A percentile compares a stretch with the other conserved stretches of the same genome.
Evolutionary conservation across 2,888 invertebrate species (phyloP).

Genomic region (Galeruca laticollis): DNA sequence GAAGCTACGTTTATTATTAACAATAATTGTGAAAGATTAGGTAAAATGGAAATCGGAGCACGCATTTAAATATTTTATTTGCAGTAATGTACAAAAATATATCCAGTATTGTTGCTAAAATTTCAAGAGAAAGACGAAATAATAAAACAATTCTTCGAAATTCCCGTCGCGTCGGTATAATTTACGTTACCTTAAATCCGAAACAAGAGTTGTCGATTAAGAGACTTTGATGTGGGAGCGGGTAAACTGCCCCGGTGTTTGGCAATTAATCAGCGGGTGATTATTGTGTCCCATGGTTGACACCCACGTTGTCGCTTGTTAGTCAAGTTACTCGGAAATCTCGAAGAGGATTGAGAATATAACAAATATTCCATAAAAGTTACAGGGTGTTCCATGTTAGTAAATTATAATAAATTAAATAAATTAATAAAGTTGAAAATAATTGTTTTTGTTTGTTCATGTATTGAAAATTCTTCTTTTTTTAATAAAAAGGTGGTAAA

Average conservation of each 20-base stretch:
- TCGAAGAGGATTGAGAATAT: slow-evolving; percentile 19
- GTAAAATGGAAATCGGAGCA: too few relatives aligned
- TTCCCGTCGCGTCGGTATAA: not conserved
- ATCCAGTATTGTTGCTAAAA: not conserved
- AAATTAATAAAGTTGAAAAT: too few relatives aligned
- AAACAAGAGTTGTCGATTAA: slow-evolving; percentile 8
- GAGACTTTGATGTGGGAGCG: slow-evolving; percentile 30
- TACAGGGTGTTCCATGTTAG: slow-evolving; percentile 1
- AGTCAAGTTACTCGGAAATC: slow-evolving; percentile 37
- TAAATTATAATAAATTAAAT: not conserved
- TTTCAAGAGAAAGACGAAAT: too few relatives aligned
- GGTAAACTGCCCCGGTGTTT: slow-evolving; percentile 41
- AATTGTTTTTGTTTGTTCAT: too few relatives aligned
- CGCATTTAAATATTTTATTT: too few relatives aligned
- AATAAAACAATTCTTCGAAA: not conserved
- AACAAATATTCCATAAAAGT: not conserved
- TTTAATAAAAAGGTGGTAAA: too few relatives aligned
- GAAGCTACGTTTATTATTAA: too few relatives aligned
- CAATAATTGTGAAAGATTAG: too few relatives aligned
- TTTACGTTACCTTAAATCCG: slow-evolving; percentile 19
- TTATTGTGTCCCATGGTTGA: slow-evolving; percentile 33
- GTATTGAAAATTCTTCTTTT: too few relatives aligned
- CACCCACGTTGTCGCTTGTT: slow-evolving; percentile 36
- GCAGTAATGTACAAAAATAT: not conserved
- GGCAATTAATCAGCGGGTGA: slow-evolving; percentile 35